A percentile compares a stretch with the other conserved stretches of the same genome.
These are phyloP conservation scores for Agrochola lychnidis DNA, from an alignment of 2,888 invertebrate species.

Conservation along the genomic window DNA sequence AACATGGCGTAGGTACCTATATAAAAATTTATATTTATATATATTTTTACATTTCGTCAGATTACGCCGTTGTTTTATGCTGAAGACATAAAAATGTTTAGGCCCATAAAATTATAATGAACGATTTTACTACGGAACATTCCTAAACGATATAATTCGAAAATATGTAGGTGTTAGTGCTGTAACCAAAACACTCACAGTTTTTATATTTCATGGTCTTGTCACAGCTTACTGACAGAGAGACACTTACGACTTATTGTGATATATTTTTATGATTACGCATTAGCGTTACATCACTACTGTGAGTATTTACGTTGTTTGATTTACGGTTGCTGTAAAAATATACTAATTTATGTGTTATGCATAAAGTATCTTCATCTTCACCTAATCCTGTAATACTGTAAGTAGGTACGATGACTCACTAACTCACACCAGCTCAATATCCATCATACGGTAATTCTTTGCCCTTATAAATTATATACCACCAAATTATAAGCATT, in stretches of 20 bases:
- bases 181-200: conserved; percentile 43
- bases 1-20: conserved; percentile 4
- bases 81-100: conserved; percentile 56
- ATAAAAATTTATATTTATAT: conserved; percentile 9
- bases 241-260: conserved; percentile 62
- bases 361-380: not conserved
- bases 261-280: conserved; percentile 64
- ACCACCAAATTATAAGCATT: no score
- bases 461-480: not conserved
- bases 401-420: no score
- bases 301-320: conserved; percentile 9
- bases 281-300: conserved; percentile 52
- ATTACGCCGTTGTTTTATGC: conserved; percentile 55
- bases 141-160: conserved; percentile 21
- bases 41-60: conserved; percentile 47
- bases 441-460: not conserved
- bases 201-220: conserved; percentile 52
- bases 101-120: conserved; percentile 54
- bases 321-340: conserved; percentile 19
- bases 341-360: not conserved
- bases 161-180: conserved; percentile 56
- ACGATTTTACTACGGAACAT: conserved; percentile 46
- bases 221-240: conserved; percentile 63
- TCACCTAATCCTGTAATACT: not conserved
- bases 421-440: no score